A percentile compares a stretch with the other conserved stretches of the same genome.
Evolutionary conservation across 2,888 invertebrate genomes (phyloP).

Genomic region (Hecatera dysodea): DNA sequence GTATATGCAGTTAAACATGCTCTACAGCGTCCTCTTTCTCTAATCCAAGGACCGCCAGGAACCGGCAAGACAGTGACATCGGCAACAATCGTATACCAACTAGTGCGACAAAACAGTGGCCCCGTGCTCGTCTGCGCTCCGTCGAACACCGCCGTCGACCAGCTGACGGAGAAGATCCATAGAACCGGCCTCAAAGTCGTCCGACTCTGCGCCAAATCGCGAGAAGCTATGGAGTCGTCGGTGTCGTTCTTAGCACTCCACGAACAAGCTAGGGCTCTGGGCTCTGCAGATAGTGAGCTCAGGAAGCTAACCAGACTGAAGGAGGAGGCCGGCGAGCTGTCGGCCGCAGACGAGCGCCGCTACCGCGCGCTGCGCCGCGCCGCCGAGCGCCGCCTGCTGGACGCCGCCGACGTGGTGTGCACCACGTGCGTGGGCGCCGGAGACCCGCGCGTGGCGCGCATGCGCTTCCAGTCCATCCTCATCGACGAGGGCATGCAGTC

Average conservation of each 20-base stretch:
- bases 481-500: slow-evolving; percentile 99
- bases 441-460: slow-evolving; percentile 97
- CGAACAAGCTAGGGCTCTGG: slow-evolving; percentile 98
- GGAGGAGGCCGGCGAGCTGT: slow-evolving; percentile 99
- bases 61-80: slow-evolving; percentile 99
- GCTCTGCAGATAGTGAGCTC: slow-evolving; percentile 96
- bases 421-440: slow-evolving; percentile 99
- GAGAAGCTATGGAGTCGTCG: slow-evolving; percentile 99
- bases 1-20: slow-evolving; percentile 99
- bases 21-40: slow-evolving; percentile 97
- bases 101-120: slow-evolving; percentile 98
- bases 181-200: slow-evolving; percentile 98
- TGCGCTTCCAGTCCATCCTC: slow-evolving; percentile 98
- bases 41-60: slow-evolving; percentile 99
- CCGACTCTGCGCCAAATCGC: slow-evolving; percentile 98
- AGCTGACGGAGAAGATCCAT: slow-evolving; percentile 99
- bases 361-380: slow-evolving; percentile 97
- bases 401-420: slow-evolving; percentile 99
- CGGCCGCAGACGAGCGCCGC: slow-evolving; percentile 98
- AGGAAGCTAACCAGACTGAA: slow-evolving; percentile 98
- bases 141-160: slow-evolving; percentile 99
- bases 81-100: slow-evolving; percentile 99
- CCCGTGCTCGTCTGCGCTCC: slow-evolving; percentile 99
- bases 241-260: slow-evolving; percentile 99
- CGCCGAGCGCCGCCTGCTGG: slow-evolving; percentile 97